Conservation (phyloP, 2,797 vertebrate species). For the Cichlasoma orientale region DNA sequence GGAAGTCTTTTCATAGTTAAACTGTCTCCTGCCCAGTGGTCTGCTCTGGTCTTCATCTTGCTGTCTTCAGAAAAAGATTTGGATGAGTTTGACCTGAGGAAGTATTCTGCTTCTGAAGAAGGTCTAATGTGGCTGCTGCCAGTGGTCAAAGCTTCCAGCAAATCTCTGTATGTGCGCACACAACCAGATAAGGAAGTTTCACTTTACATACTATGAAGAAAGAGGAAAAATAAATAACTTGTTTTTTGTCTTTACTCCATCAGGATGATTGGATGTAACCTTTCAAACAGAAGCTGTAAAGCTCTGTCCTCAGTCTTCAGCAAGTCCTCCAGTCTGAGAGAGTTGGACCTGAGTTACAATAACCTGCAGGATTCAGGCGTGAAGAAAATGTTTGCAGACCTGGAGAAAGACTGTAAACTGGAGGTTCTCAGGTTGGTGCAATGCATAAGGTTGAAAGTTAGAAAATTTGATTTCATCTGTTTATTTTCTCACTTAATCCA, state of each 20-base stretch:
- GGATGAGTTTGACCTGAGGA: conserved; percentile 9
- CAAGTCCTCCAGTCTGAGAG: not conserved
- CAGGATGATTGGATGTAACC: conserved; percentile 10
- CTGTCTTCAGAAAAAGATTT: not conserved
- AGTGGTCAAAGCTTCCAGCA: conserved; percentile 15
- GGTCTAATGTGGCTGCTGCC: conserved; percentile 5
- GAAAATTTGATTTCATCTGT: not conserved
- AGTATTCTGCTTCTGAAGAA: conserved; percentile 1
- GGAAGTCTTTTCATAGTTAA: not conserved
- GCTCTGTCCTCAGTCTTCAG: not conserved
- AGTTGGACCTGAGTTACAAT: not conserved
- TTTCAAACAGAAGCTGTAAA: not conserved
- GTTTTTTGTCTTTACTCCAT: not conserved
- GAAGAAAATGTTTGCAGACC: not conserved
- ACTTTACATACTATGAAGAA: not conserved
- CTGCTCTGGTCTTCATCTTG: conserved; percentile 3
- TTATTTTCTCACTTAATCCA: not conserved
- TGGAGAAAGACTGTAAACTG: not conserved
- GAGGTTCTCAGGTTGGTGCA: not conserved
- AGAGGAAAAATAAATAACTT: not conserved
- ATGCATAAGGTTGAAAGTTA: not conserved
- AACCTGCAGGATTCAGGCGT: not conserved
- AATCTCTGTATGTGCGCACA: conserved; percentile 1
- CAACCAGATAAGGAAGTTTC: not conserved
- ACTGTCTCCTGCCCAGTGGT: not conserved